Conservation (phyloP, 2,797 vertebrate genomes). For the Okamejei kenojei region DNA sequence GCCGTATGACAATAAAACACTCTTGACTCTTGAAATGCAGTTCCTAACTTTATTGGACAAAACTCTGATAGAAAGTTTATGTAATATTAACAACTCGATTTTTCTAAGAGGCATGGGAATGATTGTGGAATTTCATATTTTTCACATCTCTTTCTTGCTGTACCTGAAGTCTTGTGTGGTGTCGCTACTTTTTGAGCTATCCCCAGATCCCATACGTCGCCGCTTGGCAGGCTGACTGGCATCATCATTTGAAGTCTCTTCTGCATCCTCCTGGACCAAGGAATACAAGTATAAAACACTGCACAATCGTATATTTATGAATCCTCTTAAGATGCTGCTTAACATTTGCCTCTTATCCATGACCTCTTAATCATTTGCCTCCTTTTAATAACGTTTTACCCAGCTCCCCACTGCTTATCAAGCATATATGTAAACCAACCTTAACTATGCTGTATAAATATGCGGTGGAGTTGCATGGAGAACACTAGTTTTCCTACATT, state of each 20-base stretch:
- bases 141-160: background rate
- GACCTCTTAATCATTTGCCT: too few species aligned
- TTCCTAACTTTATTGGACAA: background rate
- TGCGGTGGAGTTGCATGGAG: background rate
- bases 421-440: too few species aligned
- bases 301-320: background rate
- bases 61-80: background rate
- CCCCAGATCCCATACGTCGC: conserved; percentile 87
- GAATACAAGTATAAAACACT: conserved; percentile 2
- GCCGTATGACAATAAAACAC: too few species aligned
- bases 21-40: too few species aligned
- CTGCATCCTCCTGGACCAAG: conserved; percentile 72
- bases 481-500: too few species aligned
- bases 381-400: too few species aligned
- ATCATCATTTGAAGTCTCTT: conserved; percentile 85
- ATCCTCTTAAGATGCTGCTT: background rate
- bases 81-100: background rate
- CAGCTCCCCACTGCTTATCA: too few species aligned
- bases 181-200: conserved; percentile 90
- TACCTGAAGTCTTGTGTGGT: conserved; percentile 87
- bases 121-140: background rate
- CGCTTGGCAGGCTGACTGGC: conserved; percentile 81
- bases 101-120: background rate
- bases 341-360: too few species aligned
- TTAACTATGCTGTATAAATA: background rate